Conservation (phyloP, 2,888 invertebrate genomes). For the Sussaba pulchella region DNA sequence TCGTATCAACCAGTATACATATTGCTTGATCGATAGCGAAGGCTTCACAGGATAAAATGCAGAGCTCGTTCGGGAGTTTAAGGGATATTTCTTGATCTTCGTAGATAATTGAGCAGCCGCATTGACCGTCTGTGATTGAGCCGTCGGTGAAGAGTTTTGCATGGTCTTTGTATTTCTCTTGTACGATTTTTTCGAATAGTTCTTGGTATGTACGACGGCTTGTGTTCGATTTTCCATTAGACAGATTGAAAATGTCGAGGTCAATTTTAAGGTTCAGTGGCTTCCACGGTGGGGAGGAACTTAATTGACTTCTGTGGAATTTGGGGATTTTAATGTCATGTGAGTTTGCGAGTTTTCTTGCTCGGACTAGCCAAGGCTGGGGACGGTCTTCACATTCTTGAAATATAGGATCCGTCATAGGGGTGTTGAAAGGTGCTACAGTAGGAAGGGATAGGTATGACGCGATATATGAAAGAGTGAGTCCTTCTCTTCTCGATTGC, state of each 20-base stretch:
- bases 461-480: background rate
- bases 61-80: background rate
- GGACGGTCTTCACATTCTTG: background rate
- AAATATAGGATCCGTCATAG: background rate
- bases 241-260: background rate
- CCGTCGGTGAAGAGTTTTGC: background rate
- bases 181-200: background rate
- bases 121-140: background rate
- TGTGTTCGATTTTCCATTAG: background rate
- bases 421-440: background rate
- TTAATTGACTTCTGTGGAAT: slow-evolving; percentile 5
- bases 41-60: slow-evolving; percentile 1
- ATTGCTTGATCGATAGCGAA: background rate
- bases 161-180: background rate
- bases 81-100: background rate
- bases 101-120: slow-evolving; percentile 5
- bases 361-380: background rate
- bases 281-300: background rate
- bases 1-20: background rate
- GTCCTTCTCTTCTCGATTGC: background rate
- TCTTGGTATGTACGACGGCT: background rate
- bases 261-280: background rate
- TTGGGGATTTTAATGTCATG: background rate
- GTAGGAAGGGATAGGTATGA: background rate
- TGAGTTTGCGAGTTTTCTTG: background rate